Base-by-base conservation (phyloP, 2,797 vertebrate genomes). In the Luscinia luscinia region DNA sequence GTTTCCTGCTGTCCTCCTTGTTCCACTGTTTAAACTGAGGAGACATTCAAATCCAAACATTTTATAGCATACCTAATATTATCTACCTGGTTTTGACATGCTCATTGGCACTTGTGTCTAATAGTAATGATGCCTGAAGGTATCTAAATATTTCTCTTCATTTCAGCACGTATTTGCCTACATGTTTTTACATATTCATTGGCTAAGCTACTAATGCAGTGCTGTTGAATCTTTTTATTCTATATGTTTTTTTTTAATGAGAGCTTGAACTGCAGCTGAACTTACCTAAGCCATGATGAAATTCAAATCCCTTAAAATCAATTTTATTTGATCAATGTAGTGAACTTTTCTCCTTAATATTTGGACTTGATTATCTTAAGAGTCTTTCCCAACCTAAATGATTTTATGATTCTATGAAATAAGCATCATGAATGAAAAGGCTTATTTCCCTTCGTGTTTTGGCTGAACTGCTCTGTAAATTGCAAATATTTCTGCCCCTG, bases 251-350 rank as follows among this genome's bases (percentile, higher is more conserved):
- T 87, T 82, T 77, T 7, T 38, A 73, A 5, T 38, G 17, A 13
- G 9, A 84, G 55, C 30, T 84, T 94, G 89, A 96, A 94, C 87
- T 93, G 34, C 73, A 84, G 27, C 48, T 94, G 94, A 97, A 94
- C 73, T 92, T 81, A 59, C 27, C 32, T 64, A 73, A 86, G 52
- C 66, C 93, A 8, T 76, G 63, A 84, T 75, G 86, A 94, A 84
- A 84, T 91, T 73, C 54, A 84, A 30, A 80, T 93, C 43, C 57
- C 59, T 81, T 75, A 85, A 75, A 78, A 86, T 46, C 4, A 6
- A 38, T 64, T 77, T 79, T n/a, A 67, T 78, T 61, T 87, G 46
- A 61, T 73, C 0, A 0, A 27, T 18, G 30, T 61, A 62, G 17
- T 58, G 27, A 91, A 84, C 51, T 51, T 67, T 66, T 14, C 57